Percentiles rank a stretch among this genome's conserved stretches.
phyloP scores from a whole-genome alignment of 2,888 invertebrate species.

The Orthonychiurus folsomi region DNA sequence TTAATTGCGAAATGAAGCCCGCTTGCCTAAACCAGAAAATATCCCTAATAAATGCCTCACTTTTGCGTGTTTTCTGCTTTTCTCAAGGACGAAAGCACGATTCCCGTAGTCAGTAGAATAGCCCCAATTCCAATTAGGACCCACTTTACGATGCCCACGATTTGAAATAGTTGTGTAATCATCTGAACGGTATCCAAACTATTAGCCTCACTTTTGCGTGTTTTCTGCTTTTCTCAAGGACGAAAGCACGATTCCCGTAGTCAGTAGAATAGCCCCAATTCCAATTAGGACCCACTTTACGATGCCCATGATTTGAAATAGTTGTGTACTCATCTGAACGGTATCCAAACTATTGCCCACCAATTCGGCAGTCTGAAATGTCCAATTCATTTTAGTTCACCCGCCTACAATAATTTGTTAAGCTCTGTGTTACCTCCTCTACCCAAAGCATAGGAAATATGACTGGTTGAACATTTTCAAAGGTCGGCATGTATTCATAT shows the following conservation, averaged over 20 bases:
- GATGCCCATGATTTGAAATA: not conserved
- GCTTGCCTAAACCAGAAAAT: too few relatives aligned
- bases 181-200: not conserved
- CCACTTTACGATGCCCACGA: not conserved
- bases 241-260: not conserved
- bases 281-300: not conserved
- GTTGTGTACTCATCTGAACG: not conserved
- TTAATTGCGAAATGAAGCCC: too few relatives aligned
- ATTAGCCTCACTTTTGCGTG: not conserved
- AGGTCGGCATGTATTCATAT: constrained; percentile 13
- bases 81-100: not conserved
- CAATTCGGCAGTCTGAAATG: not conserved
- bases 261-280: not conserved
- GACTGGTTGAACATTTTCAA: constrained; percentile 13
- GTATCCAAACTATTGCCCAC: not conserved
- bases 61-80: not conserved
- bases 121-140: not conserved
- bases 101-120: not conserved
- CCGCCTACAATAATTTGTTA: not conserved
- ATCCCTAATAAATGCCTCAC: too few relatives aligned
- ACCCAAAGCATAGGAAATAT: constrained; percentile 22
- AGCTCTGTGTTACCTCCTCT: constrained; percentile 26
- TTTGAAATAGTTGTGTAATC: not conserved
- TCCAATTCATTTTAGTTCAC: not conserved
- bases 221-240: not conserved